Percentiles rank a stretch among this genome's conserved stretches.
Conservation (phyloP, 2,797 vertebrate genomes). For the Acrossocheilus wenchowensis region DNA sequence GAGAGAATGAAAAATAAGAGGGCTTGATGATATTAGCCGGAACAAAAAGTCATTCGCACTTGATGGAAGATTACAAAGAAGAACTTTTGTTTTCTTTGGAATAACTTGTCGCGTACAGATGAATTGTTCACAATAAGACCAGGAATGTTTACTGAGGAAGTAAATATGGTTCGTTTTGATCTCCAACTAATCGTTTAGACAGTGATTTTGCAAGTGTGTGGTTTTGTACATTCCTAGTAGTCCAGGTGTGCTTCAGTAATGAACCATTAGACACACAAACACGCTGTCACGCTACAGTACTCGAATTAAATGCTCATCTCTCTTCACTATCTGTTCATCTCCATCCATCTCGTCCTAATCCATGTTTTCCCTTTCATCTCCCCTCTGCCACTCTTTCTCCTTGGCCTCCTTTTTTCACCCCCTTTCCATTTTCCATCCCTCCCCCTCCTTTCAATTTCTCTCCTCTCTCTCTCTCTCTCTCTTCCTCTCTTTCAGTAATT, state of each 20-base stretch:
- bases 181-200: background rate
- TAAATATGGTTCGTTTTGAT: background rate
- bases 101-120: background rate
- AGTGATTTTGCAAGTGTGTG: background rate
- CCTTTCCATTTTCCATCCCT: slow-evolving; percentile 40
- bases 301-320: slow-evolving; percentile 14
- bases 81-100: slow-evolving; percentile 11
- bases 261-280: slow-evolving; percentile 30
- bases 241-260: slow-evolving; percentile 40
- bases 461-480: slow-evolving; percentile 42
- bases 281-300: slow-evolving; percentile 31
- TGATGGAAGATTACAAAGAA: slow-evolving; percentile 1
- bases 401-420: slow-evolving; percentile 21
- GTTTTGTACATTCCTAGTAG: background rate
- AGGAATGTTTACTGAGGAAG: slow-evolving; percentile 1
- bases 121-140: background rate
- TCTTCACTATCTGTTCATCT: slow-evolving; percentile 46
- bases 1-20: background rate
- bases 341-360: slow-evolving; percentile 11
- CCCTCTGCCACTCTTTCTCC: slow-evolving; percentile 16
- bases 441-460: slow-evolving; percentile 8
- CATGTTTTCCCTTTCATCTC: slow-evolving; percentile 13
- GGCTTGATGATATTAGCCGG: background rate
- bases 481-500: slow-evolving; percentile 70
- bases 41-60: background rate